phyloP scores from a whole-genome alignment of 2,888 invertebrate genomes.

The Acheta domesticus region DNA sequence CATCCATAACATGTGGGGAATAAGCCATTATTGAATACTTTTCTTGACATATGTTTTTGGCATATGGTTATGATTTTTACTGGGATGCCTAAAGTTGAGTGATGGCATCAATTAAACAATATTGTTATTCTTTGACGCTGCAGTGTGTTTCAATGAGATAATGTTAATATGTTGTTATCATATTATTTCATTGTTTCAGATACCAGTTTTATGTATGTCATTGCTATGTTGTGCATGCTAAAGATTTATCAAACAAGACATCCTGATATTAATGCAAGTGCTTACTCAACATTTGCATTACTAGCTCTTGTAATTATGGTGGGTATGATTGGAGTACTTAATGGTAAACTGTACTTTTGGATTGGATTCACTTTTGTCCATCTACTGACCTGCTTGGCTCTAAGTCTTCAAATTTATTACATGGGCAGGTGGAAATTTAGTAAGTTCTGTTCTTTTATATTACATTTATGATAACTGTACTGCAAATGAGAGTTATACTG shows the following conservation, averaged over 20 bases:
- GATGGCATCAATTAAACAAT: no score
- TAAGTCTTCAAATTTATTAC: constrained; percentile 72
- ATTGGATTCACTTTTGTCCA: constrained; percentile 67
- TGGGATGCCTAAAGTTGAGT: no score
- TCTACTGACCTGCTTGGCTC: constrained; percentile 59
- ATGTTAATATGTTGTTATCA: no score
- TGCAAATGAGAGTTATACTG: neutral
- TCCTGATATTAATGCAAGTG: constrained; percentile 81
- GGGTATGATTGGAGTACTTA: constrained; percentile 58
- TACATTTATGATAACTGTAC: neutral
- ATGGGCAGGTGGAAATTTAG: constrained; percentile 68
- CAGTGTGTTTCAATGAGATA: no score
- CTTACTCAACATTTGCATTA: constrained; percentile 73
- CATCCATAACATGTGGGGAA: no score
- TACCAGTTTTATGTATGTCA: constrained; percentile 90
- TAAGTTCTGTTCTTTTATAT: constrained; percentile 41
- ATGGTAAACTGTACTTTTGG: constrained; percentile 66
- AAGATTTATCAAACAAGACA: constrained; percentile 85
- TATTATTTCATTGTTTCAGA: constrained; percentile 55
- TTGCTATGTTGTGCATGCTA: constrained; percentile 79
- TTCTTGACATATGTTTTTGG: no score
- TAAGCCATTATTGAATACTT: no score
- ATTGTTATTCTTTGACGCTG: no score
- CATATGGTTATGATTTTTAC: no score
- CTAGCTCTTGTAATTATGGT: constrained; percentile 73